A percentile compares a stretch with the other conserved stretches of the same genome.
Evolutionary conservation across 2,113 vertebrate genomes (phyloP).

Genomic region (Actenoides hombroni): DNA sequence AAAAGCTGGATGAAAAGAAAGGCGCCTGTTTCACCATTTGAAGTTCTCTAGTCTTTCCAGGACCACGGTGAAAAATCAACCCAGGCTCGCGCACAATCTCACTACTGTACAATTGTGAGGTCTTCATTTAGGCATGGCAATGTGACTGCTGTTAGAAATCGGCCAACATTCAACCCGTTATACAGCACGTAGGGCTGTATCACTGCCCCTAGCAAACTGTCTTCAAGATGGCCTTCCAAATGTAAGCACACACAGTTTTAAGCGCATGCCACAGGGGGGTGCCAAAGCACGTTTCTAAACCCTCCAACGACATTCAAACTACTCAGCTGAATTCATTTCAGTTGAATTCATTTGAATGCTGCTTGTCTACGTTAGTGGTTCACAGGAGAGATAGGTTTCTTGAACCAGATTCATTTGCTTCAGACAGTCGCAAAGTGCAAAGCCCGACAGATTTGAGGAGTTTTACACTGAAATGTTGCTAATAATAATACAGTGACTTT

Average conservation of each 20-base stretch:
- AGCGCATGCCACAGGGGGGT: constrained; percentile 27
- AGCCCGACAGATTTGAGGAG: not conserved
- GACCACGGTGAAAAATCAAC: not conserved
- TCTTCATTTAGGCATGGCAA: not conserved
- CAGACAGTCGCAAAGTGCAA: not conserved
- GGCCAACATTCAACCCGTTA: not conserved
- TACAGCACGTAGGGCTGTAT: not conserved
- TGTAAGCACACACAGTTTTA: not conserved
- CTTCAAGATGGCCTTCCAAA: not conserved
- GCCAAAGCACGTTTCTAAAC: not conserved
- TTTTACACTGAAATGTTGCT: not conserved
- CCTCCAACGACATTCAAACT: not conserved
- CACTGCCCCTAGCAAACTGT: not conserved
- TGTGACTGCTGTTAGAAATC: not conserved
- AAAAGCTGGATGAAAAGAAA: not conserved
- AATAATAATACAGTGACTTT: not conserved
- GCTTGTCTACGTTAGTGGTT: not conserved
- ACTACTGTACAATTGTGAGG: not conserved
- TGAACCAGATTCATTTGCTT: not conserved
- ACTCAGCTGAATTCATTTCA: not conserved
- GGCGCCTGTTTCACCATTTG: not conserved
- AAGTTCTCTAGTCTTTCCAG: not conserved
- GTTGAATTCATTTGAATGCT: not conserved
- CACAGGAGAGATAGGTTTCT: not conserved
- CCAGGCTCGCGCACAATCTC: not conserved